A percentile compares a stretch with the other conserved stretches of the same genome.
Conservation (phyloP, 2,888 invertebrate species). For the Eupithecia tripunctaria region DNA sequence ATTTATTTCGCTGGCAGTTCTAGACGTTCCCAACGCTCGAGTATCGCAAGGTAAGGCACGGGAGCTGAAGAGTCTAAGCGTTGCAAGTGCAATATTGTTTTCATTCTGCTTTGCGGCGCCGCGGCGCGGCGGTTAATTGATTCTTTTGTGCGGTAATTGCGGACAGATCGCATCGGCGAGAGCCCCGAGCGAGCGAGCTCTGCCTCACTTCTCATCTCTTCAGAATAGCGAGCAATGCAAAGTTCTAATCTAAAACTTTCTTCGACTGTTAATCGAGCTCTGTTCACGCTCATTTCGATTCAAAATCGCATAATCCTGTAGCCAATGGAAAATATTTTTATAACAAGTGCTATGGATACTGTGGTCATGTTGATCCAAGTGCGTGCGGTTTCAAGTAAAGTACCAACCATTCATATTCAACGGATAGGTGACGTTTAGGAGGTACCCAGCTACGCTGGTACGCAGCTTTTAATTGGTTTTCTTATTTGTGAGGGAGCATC, state of each 20-base stretch:
- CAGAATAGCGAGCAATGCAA: neutral
- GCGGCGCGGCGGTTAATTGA: conserved; percentile 68
- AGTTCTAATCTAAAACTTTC: neutral
- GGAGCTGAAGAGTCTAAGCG: conserved; percentile 72
- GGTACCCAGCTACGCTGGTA: conserved; percentile 23
- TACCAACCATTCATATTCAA: conserved; percentile 64
- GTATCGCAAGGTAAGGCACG: conserved; percentile 61
- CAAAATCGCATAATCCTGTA: neutral
- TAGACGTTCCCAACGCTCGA: conserved; percentile 45
- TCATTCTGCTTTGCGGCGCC: conserved; percentile 62
- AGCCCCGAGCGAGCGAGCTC: neutral
- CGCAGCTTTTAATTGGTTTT: conserved; percentile 65
- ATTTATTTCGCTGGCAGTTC: conserved; percentile 44
- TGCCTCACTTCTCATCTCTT: neutral
- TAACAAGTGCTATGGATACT: neutral
- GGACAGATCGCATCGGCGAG: conserved; percentile 66
- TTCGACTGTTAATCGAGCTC: neutral
- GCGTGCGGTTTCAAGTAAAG: conserved; percentile 45
- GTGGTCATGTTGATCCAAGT: conserved; percentile 35
- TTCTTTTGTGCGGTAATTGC: conserved; percentile 79
- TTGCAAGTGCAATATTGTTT: conserved; percentile 73
- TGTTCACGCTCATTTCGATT: neutral
- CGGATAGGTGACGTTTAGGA: conserved; percentile 65
- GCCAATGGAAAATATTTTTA: neutral
- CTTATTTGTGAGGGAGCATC: conserved; percentile 56